Percentiles rank a stretch among this genome's conserved stretches.
These are phyloP conservation scores for Rhynchonycteris naso DNA, from an alignment of 2,797 vertebrate genomes.

Conservation along the genomic window DNA sequence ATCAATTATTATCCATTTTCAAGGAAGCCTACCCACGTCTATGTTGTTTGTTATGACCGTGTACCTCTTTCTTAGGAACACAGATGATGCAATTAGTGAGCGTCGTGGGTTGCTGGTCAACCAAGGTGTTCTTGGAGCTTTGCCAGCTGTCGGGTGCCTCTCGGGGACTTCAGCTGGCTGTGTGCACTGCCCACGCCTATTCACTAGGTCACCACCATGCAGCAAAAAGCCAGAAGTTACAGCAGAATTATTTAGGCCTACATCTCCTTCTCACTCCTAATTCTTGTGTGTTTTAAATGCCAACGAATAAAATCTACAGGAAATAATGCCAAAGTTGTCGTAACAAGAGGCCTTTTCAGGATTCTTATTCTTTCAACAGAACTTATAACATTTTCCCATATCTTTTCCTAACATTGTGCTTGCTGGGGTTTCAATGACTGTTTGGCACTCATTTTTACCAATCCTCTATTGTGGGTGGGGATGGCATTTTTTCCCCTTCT, in stretches of 20 bases:
- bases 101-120: neutral
- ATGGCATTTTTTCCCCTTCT: neutral
- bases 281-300: neutral
- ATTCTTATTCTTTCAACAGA: neutral
- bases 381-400: neutral
- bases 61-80: neutral
- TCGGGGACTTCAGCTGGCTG: neutral
- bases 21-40: neutral
- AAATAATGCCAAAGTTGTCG: neutral
- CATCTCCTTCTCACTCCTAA: neutral
- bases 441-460: conserved; percentile 3
- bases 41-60: neutral
- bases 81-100: neutral
- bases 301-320: neutral
- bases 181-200: neutral
- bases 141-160: neutral
- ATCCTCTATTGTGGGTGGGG: neutral
- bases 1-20: neutral
- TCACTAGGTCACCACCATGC: neutral
- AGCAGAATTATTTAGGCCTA: neutral
- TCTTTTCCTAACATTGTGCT: neutral
- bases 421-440: neutral
- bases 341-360: neutral
- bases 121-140: neutral
- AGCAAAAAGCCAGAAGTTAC: neutral